These are phyloP conservation scores for Protomyctophum bolini DNA, from an alignment of 2,113 vertebrate species.

Conservation along the genomic window DNA sequence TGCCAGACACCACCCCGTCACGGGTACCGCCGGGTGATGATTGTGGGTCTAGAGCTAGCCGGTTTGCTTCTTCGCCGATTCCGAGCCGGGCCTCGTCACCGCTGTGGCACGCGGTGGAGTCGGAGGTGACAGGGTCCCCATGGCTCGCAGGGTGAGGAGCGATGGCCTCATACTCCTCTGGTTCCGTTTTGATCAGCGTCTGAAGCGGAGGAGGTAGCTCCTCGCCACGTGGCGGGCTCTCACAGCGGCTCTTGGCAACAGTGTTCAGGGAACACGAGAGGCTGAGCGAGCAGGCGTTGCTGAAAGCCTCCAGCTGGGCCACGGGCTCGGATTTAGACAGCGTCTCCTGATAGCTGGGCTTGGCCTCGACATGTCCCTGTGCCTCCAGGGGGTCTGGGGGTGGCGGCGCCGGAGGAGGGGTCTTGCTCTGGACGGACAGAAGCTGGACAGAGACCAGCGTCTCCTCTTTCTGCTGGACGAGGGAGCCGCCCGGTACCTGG, in stretches of 20 bases:
- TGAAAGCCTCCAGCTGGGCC: neutral
- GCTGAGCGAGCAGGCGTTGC: neutral
- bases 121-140: neutral
- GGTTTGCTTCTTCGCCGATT: no score
- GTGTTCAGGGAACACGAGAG: slow-evolving; percentile 10
- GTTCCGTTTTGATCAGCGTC: slow-evolving; percentile 62
- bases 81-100: no score
- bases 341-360: slow-evolving; percentile 14
- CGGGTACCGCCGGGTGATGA: neutral
- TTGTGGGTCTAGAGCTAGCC: slow-evolving; percentile 6
- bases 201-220: neutral
- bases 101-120: neutral
- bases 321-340: neutral
- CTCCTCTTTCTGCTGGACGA: neutral
- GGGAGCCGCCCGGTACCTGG: neutral
- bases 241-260: neutral
- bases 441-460: slow-evolving; percentile 22
- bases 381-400: neutral
- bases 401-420: neutral
- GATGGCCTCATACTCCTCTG: slow-evolving; percentile 45
- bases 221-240: neutral
- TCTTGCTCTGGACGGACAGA: slow-evolving; percentile 10
- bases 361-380: neutral
- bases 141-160: slow-evolving; percentile 20
- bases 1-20: neutral